Conservation (phyloP, 2,797 vertebrate genomes). For the Takifugu rubripes region DNA sequence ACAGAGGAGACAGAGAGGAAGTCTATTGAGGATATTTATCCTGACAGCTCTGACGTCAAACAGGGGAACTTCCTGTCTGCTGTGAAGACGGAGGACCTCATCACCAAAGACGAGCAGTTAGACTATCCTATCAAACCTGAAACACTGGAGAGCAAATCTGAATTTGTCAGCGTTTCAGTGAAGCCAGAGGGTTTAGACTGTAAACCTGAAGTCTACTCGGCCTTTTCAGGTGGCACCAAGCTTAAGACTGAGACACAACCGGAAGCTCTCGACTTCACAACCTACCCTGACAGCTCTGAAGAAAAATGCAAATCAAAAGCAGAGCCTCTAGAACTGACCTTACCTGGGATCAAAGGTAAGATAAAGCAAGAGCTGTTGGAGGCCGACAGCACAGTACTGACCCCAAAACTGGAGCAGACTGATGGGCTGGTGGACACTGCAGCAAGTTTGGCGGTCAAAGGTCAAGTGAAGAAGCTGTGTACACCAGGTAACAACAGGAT, state of each 20-base stretch:
- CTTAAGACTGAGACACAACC: constrained; percentile 44
- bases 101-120: constrained; percentile 53
- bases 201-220: constrained; percentile 34
- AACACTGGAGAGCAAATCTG: neutral
- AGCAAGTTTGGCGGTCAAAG: constrained; percentile 52
- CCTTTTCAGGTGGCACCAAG: constrained; percentile 22
- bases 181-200: constrained; percentile 27
- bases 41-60: constrained; percentile 46
- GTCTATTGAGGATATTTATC: constrained; percentile 19
- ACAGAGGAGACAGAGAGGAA: constrained; percentile 48
- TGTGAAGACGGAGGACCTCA: constrained; percentile 39
- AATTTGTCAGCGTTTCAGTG: neutral
- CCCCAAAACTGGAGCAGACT: constrained; percentile 69
- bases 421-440: constrained; percentile 55
- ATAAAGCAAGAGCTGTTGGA: constrained; percentile 64
- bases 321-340: constrained; percentile 26
- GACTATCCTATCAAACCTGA: constrained; percentile 63
- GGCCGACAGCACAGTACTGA: constrained; percentile 73
- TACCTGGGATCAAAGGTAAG: constrained; percentile 46
- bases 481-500: constrained; percentile 59
- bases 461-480: constrained; percentile 72
- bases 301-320: constrained; percentile 51
- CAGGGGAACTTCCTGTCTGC: constrained; percentile 25
- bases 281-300: constrained; percentile 55
- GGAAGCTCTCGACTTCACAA: constrained; percentile 37